Evolutionary conservation across 2,113 vertebrate species (phyloP), one percentile per base, ranked within the genome.

Genomic region (Heterotis niloticus): DNA sequence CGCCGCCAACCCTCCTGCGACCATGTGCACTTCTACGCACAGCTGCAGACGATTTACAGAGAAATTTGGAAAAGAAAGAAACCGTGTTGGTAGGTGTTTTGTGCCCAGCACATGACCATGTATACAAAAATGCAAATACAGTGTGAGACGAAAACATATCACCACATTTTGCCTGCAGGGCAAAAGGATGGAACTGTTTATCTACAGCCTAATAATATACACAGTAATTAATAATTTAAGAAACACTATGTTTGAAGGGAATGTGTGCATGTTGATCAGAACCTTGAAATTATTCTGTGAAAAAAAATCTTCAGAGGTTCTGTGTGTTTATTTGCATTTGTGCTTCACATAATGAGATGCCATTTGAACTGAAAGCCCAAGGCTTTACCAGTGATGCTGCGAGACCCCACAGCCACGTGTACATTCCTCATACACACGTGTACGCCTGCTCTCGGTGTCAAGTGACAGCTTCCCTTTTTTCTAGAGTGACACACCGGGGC

Each of bases 171-270:
- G 34, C 7, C 34, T 44, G 34, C 7, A 7, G 34, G 34, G 3
- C 34, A 44, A 2, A 44, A 44, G 34, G 7, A 44, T 44, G 34
- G 34, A 44, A 52, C 44, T 18, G 5, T 52, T 52, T 28, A 17
- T 51, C 52, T n/a, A 0, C 71, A 57, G 24, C 72, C 72, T 74
- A 74, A 74, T 59, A 74, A 59, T 74, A 74, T 57, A 74, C 54
- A 59, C 13, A 52, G 54, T 24, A 28, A 74, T 74, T 74, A 74
- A 74, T 74, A 28, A 74, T 74, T 74, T 20, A 74, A 74, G 18
- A 29, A 57, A 60, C 52, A 73, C 24, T 29, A 57, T 59, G 24
- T 57, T 57, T 73, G 20, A 20, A 73, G 26, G 52, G 71, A 74
- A 74, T 57, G 71, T 24, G n/a, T 29, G 20, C 14, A 23, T 57